Percentiles rank a stretch among this genome's conserved stretches.
phyloP scores from a whole-genome alignment of 2,888 invertebrate genomes.

The Galerucella calmariensis region DNA sequence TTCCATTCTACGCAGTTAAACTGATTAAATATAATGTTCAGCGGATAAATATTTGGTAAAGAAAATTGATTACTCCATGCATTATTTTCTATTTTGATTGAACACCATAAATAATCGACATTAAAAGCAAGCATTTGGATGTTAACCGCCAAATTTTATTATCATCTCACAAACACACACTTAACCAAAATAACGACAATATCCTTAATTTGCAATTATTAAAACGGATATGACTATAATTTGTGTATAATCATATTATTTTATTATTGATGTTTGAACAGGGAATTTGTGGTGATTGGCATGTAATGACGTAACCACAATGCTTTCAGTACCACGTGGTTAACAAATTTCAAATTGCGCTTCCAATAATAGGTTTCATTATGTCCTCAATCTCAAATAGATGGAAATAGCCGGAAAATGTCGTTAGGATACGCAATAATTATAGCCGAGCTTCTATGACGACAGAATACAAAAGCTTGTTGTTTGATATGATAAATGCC shows the following conservation, averaged over 20 bases:
- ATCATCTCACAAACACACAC: not conserved
- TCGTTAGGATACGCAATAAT: not conserved
- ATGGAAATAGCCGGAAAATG: not conserved
- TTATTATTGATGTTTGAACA: conserved; percentile 26
- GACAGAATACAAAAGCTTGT: no score
- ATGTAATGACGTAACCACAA: conserved; percentile 17
- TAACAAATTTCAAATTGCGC: conserved; percentile 16
- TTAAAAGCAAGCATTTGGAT: no score
- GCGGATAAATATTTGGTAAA: no score
- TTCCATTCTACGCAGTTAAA: no score
- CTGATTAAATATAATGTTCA: no score
- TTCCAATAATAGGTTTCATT: conserved; percentile 17
- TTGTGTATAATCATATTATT: conserved; percentile 28
- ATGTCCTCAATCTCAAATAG: not conserved
- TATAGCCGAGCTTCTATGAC: not conserved
- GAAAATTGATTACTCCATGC: no score
- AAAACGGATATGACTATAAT: conserved; percentile 28
- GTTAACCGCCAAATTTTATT: no score
- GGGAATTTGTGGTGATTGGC: conserved; percentile 16
- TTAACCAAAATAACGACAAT: not conserved
- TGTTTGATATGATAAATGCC: no score
- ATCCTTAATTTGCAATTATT: conserved; percentile 20
- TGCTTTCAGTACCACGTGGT: conserved; percentile 14
- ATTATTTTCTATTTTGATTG: no score
- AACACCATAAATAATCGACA: no score